Evolutionary conservation across 1,140 invertebrate species (phyloP).

Genomic region (Drosophila burlai): DNA sequence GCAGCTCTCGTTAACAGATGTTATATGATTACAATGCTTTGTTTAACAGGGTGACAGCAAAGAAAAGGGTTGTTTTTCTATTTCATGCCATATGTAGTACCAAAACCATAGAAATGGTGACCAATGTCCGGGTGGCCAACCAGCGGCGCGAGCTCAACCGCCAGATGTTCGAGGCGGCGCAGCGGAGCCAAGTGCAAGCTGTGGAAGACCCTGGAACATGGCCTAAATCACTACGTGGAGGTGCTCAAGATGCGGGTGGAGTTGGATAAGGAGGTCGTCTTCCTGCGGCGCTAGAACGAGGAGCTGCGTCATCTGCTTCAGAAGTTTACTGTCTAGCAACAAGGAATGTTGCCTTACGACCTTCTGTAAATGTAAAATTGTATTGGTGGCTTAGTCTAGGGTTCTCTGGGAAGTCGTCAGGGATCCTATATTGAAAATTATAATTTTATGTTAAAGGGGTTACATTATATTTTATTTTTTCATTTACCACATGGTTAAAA

Average conservation of each 20-base stretch:
- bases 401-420: no score
- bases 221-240: slow-evolving; percentile 86
- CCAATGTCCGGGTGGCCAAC: slow-evolving; percentile 90
- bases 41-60: not conserved
- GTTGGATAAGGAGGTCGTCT: slow-evolving; percentile 85
- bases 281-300: slow-evolving; percentile 86
- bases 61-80: not conserved
- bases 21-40: not conserved
- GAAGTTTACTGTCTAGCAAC: slow-evolving; percentile 63
- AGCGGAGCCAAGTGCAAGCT: slow-evolving; percentile 83
- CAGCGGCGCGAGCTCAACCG: slow-evolving; percentile 89
- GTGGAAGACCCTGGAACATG: slow-evolving; percentile 86
- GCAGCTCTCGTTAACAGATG: not conserved
- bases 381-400: not conserved
- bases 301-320: slow-evolving; percentile 86
- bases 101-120: slow-evolving; percentile 81
- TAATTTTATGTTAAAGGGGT: not conserved
- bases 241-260: slow-evolving; percentile 86
- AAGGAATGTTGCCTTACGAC: not conserved
- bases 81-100: no score
- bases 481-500: not conserved
- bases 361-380: slow-evolving; percentile 1
- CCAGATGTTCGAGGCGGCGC: slow-evolving; percentile 85
- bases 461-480: not conserved
- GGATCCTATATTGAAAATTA: not conserved